Conservation (phyloP, 2,888 invertebrate species). For the Megamerina dolium region DNA sequence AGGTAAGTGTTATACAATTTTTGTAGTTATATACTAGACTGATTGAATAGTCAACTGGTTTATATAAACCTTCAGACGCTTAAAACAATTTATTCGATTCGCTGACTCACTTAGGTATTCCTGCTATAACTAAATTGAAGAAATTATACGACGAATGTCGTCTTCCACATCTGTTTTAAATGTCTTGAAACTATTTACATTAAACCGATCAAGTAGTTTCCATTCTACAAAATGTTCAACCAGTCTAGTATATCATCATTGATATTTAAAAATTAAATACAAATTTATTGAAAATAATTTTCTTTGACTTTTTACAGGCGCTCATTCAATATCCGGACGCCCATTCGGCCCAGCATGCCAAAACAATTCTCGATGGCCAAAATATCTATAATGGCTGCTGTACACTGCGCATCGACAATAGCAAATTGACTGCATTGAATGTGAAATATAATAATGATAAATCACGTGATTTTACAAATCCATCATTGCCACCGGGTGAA, state of each 20-base stretch:
- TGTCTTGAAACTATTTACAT: too few relatives aligned
- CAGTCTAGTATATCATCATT: too few relatives aligned
- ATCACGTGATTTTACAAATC: constrained; percentile 98
- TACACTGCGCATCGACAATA: constrained; percentile 97
- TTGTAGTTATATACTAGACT: background rate
- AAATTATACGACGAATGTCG: too few relatives aligned
- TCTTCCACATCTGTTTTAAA: too few relatives aligned
- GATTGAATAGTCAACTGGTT: background rate
- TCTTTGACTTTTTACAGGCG: constrained; percentile 82
- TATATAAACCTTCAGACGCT: background rate
- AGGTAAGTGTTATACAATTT: constrained; percentile 32
- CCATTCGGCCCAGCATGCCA: constrained; percentile 93
- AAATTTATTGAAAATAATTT: too few relatives aligned
- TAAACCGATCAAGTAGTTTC: too few relatives aligned
- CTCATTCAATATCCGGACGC: constrained; percentile 98
- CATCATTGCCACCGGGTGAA: constrained; percentile 93
- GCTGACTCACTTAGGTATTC: too few relatives aligned
- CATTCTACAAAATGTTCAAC: too few relatives aligned
- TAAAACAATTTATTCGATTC: background rate
- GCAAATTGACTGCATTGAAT: constrained; percentile 95
- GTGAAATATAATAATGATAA: constrained; percentile 99
- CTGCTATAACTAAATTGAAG: too few relatives aligned
- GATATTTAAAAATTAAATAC: too few relatives aligned
- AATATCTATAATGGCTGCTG: constrained; percentile 99
- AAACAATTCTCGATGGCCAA: constrained; percentile 94